Conservation (phyloP, 2,113 vertebrate species). For the Chiloscyllium plagiosum region DNA sequence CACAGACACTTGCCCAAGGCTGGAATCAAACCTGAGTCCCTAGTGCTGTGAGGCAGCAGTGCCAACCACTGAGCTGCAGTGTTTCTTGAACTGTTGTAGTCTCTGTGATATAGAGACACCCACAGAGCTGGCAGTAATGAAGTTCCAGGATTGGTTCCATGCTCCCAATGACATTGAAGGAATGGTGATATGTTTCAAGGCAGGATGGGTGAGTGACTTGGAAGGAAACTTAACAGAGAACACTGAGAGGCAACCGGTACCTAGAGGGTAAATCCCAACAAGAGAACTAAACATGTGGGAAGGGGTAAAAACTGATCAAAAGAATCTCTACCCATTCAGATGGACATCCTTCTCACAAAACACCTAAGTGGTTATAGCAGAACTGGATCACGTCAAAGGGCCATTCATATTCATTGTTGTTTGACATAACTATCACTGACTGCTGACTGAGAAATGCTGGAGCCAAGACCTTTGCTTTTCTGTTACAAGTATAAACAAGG, state of each 20-base stretch:
- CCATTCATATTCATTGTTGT: not conserved
- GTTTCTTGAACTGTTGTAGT: too few species aligned
- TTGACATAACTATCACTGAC: not conserved
- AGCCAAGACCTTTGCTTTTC: not conserved
- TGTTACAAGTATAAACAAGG: not conserved
- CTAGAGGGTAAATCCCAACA: not conserved
- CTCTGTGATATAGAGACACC: too few species aligned
- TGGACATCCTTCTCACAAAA: not conserved
- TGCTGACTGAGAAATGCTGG: not conserved
- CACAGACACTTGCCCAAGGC: too few species aligned
- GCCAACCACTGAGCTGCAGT: too few species aligned
- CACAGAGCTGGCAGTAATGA: too few species aligned
- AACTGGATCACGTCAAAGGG: not conserved
- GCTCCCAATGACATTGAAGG: too few species aligned
- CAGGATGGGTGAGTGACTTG: too few species aligned
- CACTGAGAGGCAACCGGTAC: not conserved
- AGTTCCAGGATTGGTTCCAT: too few species aligned
- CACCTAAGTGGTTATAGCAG: not conserved
- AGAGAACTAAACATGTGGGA: not conserved
- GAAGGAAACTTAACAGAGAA: not conserved
- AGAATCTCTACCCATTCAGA: not conserved
- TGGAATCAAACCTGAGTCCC: too few species aligned
- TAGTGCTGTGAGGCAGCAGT: too few species aligned
- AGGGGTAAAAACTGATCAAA: not conserved
- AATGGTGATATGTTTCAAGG: too few species aligned